Percentiles rank a stretch among this genome's conserved stretches.
Evolutionary conservation across 2,797 vertebrate genomes (phyloP).

Genomic region (Fistularia tabacaria): DNA sequence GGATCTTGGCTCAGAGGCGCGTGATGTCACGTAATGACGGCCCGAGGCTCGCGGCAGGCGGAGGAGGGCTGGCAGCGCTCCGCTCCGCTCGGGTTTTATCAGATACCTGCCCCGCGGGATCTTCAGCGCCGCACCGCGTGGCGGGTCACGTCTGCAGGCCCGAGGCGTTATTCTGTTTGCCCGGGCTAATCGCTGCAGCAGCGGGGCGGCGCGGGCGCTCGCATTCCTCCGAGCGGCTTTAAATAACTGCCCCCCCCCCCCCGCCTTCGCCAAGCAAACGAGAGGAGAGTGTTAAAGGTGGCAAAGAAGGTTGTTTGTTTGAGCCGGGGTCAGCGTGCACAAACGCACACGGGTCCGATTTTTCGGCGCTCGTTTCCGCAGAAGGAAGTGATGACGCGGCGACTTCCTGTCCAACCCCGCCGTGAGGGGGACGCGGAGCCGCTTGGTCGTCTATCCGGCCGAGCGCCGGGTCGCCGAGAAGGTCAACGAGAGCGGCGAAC

Average conservation of each 20-base stretch:
- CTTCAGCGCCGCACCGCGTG: no score
- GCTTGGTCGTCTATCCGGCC: no score
- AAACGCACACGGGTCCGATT: constrained; percentile 40
- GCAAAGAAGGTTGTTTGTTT: constrained; percentile 70
- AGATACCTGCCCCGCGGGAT: constrained; percentile 46
- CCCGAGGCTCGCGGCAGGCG: constrained; percentile 43
- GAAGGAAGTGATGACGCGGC: no score
- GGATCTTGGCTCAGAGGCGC: constrained; percentile 52
- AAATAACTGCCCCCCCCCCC: constrained; percentile 69
- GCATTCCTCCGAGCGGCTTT: constrained; percentile 70
- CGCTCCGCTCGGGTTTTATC: constrained; percentile 58
- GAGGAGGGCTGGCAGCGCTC: constrained; percentile 55
- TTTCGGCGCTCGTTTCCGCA: constrained; percentile 59
- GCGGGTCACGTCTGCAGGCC: constrained; percentile 28
- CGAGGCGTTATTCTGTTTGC: constrained; percentile 60
- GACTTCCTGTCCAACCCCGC: no score
- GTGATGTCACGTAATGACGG: constrained; percentile 70
- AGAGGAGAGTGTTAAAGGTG: constrained; percentile 71
- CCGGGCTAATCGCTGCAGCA: constrained; percentile 64
- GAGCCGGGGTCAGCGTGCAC: constrained; percentile 47
- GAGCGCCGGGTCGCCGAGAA: no score
- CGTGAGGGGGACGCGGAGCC: no score
- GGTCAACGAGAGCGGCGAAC: no score
- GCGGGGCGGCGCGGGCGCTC: constrained; percentile 46
- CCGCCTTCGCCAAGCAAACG: constrained; percentile 53